Evolutionary conservation across 2,113 vertebrate species (phyloP).

Genomic region (Lagenorhynchus albirostris): DNA sequence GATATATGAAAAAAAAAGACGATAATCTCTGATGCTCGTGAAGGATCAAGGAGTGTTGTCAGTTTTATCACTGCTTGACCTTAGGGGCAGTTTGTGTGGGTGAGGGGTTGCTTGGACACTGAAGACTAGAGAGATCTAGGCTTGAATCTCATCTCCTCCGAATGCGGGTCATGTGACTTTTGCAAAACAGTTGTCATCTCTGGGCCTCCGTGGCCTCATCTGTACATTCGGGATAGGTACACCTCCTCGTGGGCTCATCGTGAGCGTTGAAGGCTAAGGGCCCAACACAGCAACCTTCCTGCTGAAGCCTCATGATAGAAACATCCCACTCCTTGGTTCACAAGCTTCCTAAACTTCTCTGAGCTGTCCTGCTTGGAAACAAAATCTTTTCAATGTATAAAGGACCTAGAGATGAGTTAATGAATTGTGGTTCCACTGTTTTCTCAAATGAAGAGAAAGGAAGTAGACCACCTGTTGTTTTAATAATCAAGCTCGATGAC

Average conservation of each 20-base stretch:
- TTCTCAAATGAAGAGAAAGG: slow-evolving; percentile 6
- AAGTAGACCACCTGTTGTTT: slow-evolving; percentile 3
- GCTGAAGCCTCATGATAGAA: neutral
- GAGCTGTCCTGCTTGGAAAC: neutral
- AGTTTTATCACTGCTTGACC: neutral
- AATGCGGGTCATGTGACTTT: neutral
- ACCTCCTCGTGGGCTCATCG: neutral
- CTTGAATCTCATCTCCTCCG: neutral
- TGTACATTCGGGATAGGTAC: neutral
- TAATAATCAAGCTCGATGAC: slow-evolving; percentile 7
- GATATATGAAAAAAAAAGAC: neutral
- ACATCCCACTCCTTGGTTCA: neutral
- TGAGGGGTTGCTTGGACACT: neutral
- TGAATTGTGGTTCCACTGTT: neutral
- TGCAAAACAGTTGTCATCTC: neutral
- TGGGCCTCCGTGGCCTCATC: neutral
- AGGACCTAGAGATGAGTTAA: neutral
- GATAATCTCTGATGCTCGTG: neutral
- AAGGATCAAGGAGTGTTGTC: neutral
- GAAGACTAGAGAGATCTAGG: neutral
- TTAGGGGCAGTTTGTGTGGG: neutral
- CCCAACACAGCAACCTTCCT: neutral
- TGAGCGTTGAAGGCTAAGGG: neutral
- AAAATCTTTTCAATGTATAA: neutral
- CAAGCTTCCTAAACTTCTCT: neutral